These are phyloP conservation scores for Temnothorax curvispinosus DNA, from an alignment of 1,140 invertebrate species.

Conservation along the genomic window DNA sequence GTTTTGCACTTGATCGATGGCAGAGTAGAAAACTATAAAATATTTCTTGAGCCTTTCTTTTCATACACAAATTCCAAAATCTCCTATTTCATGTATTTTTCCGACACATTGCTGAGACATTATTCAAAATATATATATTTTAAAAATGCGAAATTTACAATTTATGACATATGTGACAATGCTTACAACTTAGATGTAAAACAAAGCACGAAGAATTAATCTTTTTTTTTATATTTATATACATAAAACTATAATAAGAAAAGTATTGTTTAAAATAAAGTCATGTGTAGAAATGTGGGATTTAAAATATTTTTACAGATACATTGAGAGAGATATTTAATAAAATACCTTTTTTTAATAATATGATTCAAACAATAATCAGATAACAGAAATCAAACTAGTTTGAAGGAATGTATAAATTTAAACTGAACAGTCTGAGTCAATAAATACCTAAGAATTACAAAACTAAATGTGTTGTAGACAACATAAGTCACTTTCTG, in stretches of 20 bases:
- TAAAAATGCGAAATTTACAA: slow-evolving; percentile 38
- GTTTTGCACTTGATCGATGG: slow-evolving; percentile 45
- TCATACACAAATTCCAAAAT: neutral
- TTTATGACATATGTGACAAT: slow-evolving; percentile 30
- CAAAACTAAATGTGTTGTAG: slow-evolving; percentile 28
- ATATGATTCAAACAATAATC: neutral
- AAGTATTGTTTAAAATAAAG: neutral
- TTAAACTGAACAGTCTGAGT: slow-evolving; percentile 40
- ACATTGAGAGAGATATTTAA: neutral
- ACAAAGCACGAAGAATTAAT: slow-evolving; percentile 40
- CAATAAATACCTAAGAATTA: slow-evolving; percentile 20
- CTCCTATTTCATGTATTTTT: slow-evolving; percentile 1
- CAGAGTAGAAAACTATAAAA: slow-evolving; percentile 72
- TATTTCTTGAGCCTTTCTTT: slow-evolving; percentile 12
- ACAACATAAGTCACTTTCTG: slow-evolving; percentile 49
- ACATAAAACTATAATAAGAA: neutral
- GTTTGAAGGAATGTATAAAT: slow-evolving; percentile 47
- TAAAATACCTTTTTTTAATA: neutral
- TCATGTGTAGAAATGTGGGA: neutral
- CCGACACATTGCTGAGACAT: neutral
- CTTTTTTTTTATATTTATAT: neutral
- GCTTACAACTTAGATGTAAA: slow-evolving; percentile 18
- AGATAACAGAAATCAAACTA: slow-evolving; percentile 4
- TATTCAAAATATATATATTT: slow-evolving; percentile 19
- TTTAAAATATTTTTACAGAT: neutral